These are phyloP conservation scores for Drosophila biarmipes DNA, from an alignment of 1,140 invertebrate genomes.

Conservation along the genomic window DNA sequence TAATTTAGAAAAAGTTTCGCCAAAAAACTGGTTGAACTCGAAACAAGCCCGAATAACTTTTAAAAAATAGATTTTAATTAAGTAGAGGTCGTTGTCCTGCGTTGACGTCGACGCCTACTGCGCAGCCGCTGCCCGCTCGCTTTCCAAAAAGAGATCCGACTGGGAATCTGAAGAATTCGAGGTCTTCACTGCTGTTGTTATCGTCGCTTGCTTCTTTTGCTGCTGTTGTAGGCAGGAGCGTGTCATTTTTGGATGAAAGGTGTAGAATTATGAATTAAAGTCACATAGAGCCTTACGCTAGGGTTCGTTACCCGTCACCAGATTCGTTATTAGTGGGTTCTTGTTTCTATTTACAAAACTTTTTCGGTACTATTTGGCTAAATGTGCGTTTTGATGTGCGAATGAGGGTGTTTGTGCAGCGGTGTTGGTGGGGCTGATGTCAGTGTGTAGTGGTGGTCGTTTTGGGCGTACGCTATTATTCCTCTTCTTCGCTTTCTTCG, in stretches of 20 bases:
- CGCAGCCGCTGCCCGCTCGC: slow-evolving; percentile 59
- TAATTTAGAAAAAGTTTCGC: not conserved
- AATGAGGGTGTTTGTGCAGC: slow-evolving; percentile 17
- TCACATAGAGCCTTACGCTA: slow-evolving; percentile 23
- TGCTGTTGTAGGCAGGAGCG: slow-evolving; percentile 7
- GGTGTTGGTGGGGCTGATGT: slow-evolving; percentile 24
- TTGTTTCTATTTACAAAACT: slow-evolving; percentile 66
- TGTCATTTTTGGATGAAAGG: slow-evolving; percentile 1
- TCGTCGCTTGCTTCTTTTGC: slow-evolving; percentile 13
- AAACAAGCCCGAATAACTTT: slow-evolving; percentile 3
- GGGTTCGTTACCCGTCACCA: slow-evolving; percentile 55
- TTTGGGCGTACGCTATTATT: slow-evolving; percentile 15
- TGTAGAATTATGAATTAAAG: slow-evolving; percentile 23
- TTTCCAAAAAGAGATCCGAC: slow-evolving; percentile 58
- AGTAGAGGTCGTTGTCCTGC: not conserved
- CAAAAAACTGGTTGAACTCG: not conserved
- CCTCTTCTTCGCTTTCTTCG: slow-evolving; percentile 56
- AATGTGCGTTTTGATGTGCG: slow-evolving; percentile 35
- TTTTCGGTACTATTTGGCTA: slow-evolving; percentile 60
- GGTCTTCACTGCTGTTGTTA: not conserved
- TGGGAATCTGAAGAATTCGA: slow-evolving; percentile 22
- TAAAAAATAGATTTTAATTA: slow-evolving; percentile 5
- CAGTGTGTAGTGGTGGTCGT: slow-evolving; percentile 20
- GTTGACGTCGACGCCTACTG: slow-evolving; percentile 19
- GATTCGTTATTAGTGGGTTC: slow-evolving; percentile 48